phyloP scores from a whole-genome alignment of 2,888 invertebrate genomes.

The Drosophila borealis region DNA sequence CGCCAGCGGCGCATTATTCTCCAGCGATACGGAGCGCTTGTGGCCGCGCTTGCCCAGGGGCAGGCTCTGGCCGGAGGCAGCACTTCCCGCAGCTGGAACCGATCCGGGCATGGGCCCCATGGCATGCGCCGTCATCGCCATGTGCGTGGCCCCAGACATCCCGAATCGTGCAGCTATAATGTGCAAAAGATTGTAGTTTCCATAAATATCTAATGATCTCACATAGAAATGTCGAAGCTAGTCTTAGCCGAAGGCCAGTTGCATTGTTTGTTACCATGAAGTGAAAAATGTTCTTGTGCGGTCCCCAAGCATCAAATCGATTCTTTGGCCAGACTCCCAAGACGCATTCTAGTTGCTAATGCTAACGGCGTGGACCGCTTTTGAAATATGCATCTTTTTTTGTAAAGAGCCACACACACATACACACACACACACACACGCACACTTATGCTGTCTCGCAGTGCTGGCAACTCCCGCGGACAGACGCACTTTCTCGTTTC shows the following conservation, averaged over 20 bases:
- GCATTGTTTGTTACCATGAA: too few relatives aligned
- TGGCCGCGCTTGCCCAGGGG: slow-evolving; percentile 81
- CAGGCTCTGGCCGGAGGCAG: slow-evolving; percentile 3
- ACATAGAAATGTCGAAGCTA: too few relatives aligned
- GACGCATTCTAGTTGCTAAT: slow-evolving; percentile 27
- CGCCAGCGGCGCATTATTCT: slow-evolving; percentile 74
- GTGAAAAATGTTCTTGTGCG: slow-evolving; percentile 6
- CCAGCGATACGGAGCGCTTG: slow-evolving; percentile 83
- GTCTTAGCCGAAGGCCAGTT: too few relatives aligned
- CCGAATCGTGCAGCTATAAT: slow-evolving; percentile 20
- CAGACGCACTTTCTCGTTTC: slow-evolving; percentile 68
- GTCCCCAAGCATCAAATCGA: slow-evolving; percentile 5
- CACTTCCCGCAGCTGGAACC: slow-evolving; percentile 1
- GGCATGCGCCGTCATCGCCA: slow-evolving; percentile 71
- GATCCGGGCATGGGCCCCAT: slow-evolving; percentile 36
- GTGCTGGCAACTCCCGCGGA: slow-evolving; percentile 10
- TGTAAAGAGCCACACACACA: slow-evolving; percentile 37
- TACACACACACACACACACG: slow-evolving; percentile 11
- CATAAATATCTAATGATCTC: too few relatives aligned
- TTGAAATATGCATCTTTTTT: slow-evolving; percentile 43
- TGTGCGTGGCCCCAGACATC: slow-evolving; percentile 70
- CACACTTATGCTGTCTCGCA: background rate
- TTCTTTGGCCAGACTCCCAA: slow-evolving; percentile 25
- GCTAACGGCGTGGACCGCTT: slow-evolving; percentile 48
- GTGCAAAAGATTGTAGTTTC: background rate